phyloP scores from a whole-genome alignment of 1,140 invertebrate species.

The Achroia grisella region DNA sequence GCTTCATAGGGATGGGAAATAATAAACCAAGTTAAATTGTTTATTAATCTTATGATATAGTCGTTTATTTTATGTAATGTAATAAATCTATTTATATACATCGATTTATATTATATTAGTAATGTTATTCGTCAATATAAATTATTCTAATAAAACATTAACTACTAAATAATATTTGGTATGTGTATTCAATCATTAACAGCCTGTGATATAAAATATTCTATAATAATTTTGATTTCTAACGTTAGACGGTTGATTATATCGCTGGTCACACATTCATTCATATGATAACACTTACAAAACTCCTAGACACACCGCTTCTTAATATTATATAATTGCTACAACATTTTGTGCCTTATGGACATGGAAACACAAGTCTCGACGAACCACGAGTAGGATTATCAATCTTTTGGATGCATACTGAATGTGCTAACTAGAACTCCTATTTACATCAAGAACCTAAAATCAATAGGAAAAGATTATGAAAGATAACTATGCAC shows the following conservation, averaged over 20 bases:
- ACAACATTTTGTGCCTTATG: slow-evolving; percentile 1
- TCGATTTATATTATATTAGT: slow-evolving; percentile 17
- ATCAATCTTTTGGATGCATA: slow-evolving; percentile 18
- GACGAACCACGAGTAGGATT: slow-evolving; percentile 8
- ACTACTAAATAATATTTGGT: neutral
- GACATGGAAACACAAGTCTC: slow-evolving; percentile 11
- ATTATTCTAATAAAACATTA: slow-evolving; percentile 30
- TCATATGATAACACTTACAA: neutral
- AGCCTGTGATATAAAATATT: too few species aligned
- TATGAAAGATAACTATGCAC: slow-evolving; percentile 20
- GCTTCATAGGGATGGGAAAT: slow-evolving; percentile 1
- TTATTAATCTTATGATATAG: neutral
- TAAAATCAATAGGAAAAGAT: slow-evolving; percentile 6
- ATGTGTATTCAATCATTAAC: too few species aligned
- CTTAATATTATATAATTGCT: slow-evolving; percentile 6
- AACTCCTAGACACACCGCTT: slow-evolving; percentile 17
- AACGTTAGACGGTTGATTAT: too few species aligned
- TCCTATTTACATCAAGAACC: slow-evolving; percentile 41
- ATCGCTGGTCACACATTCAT: slow-evolving; percentile 3
- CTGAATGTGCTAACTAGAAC: slow-evolving; percentile 20
- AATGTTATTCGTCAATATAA: slow-evolving; percentile 52
- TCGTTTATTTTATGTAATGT: neutral
- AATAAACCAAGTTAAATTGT: neutral
- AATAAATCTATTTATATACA: slow-evolving; percentile 2
- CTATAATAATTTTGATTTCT: too few species aligned